Evolutionary conservation across 1,140 invertebrate genomes (phyloP).

Genomic region (Meteorus sp.): DNA sequence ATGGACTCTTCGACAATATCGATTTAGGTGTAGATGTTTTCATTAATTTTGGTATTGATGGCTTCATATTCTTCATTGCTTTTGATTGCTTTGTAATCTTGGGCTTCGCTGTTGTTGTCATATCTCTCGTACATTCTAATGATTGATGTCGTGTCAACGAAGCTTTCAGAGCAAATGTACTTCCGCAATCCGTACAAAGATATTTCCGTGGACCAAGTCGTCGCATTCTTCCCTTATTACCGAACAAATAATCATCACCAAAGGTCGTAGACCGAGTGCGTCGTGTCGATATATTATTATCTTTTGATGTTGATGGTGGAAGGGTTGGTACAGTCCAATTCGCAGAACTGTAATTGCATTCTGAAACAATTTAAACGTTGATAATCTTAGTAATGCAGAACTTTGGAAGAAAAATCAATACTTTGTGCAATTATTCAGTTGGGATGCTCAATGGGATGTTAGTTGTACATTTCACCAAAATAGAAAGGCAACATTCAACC

Average conservation of each 20-base stretch:
- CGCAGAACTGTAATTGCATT: slow-evolving; percentile 23
- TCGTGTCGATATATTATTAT: slow-evolving; percentile 4
- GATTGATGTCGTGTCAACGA: slow-evolving; percentile 54
- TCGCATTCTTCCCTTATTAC: slow-evolving; percentile 9
- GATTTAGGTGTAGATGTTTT: neutral
- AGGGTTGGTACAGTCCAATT: slow-evolving; percentile 33
- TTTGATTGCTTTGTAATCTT: slow-evolving; percentile 7
- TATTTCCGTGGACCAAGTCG: slow-evolving; percentile 29
- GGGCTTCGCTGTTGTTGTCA: too few relatives aligned
- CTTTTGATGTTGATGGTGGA: slow-evolving; percentile 27
- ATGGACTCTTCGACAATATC: neutral
- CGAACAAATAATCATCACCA: slow-evolving; percentile 14
- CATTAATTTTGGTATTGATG: neutral
- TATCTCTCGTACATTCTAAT: slow-evolving; percentile 48
- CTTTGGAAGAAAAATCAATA: slow-evolving; percentile 1
- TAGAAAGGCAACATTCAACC: too few relatives aligned
- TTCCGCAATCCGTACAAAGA: slow-evolving; percentile 29
- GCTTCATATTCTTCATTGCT: neutral
- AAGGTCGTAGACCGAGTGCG: slow-evolving; percentile 29
- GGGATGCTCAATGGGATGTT: too few relatives aligned
- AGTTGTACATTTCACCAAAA: too few relatives aligned
- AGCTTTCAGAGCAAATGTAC: slow-evolving; percentile 44
- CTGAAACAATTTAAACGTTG: slow-evolving; percentile 26
- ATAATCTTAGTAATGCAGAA: slow-evolving; percentile 1
- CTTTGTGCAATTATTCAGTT: too few relatives aligned